Conservation (phyloP, 2,888 invertebrate species). For the Megamerina dolium region DNA sequence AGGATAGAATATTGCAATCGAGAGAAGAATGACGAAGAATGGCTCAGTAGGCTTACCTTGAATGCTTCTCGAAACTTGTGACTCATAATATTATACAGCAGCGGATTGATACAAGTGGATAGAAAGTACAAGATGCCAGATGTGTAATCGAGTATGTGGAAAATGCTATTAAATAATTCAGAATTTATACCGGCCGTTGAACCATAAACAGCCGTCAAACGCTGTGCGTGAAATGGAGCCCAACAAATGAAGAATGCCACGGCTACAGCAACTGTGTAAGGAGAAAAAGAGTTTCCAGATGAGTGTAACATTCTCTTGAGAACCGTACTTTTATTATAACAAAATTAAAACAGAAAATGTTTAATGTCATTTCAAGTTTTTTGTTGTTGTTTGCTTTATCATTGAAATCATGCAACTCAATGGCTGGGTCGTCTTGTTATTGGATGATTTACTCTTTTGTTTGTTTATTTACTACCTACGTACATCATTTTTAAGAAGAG, state of each 20-base stretch:
- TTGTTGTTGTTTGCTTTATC: no score
- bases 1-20: not conserved
- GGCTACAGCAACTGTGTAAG: constrained; percentile 71
- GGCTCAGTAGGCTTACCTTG: constrained; percentile 53
- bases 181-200: constrained; percentile 35
- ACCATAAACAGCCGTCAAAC: constrained; percentile 75
- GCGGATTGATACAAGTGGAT: constrained; percentile 64
- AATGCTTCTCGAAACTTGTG: constrained; percentile 66
- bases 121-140: constrained; percentile 64
- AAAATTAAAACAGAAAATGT: no score
- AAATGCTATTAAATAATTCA: constrained; percentile 52
- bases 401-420: no score
- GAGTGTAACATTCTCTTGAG: no score
- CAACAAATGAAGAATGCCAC: constrained; percentile 79
- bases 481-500: no score
- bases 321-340: no score
- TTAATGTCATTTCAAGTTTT: no score
- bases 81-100: constrained; percentile 66
- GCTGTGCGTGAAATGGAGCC: constrained; percentile 90
- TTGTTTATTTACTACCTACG: no score
- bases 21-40: not conserved
- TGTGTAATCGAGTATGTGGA: constrained; percentile 60
- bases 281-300: no score
- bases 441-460: no score
- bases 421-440: no score